These are phyloP conservation scores for Thera obeliscata DNA, from an alignment of 2,888 invertebrate species.

Conservation along the genomic window DNA sequence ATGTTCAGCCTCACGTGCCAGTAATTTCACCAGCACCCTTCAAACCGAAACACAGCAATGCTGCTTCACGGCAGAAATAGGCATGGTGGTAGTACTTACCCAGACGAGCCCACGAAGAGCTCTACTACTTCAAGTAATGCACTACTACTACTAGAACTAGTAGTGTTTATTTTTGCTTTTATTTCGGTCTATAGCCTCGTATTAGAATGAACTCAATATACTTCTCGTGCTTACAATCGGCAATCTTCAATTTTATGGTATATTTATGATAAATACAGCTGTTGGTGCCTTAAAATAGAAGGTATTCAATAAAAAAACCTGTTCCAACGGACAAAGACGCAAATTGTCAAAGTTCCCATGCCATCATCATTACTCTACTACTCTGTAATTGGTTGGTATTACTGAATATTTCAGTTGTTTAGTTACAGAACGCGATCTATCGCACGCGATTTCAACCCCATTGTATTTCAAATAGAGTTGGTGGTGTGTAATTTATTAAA, in stretches of 20 bases:
- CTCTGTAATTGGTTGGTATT: constrained; percentile 70
- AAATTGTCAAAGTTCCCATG: constrained; percentile 72
- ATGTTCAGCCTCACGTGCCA: too few species aligned
- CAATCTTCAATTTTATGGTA: neutral
- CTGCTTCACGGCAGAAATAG: too few species aligned
- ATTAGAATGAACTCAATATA: too few species aligned
- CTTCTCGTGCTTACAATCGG: too few species aligned
- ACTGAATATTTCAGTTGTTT: constrained; percentile 78
- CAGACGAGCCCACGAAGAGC: too few species aligned
- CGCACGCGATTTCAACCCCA: constrained; percentile 65
- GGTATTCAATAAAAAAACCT: constrained; percentile 1
- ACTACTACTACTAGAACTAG: too few species aligned
- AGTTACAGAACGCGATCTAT: constrained; percentile 66
- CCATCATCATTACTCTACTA: constrained; percentile 71
- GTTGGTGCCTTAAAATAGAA: neutral
- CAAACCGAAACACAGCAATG: too few species aligned
- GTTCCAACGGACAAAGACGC: constrained; percentile 40
- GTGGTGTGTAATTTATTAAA: constrained; percentile 17
- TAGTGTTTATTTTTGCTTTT: too few species aligned
- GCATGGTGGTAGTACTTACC: too few species aligned
- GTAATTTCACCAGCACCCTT: too few species aligned
- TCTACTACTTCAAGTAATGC: too few species aligned
- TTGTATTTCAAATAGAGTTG: constrained; percentile 33
- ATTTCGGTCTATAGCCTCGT: too few species aligned
- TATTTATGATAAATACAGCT: neutral